Percentiles rank a stretch among this genome's conserved stretches.
Evolutionary conservation across 2,113 vertebrate species (phyloP).

Genomic region (Rissa tridactyla): DNA sequence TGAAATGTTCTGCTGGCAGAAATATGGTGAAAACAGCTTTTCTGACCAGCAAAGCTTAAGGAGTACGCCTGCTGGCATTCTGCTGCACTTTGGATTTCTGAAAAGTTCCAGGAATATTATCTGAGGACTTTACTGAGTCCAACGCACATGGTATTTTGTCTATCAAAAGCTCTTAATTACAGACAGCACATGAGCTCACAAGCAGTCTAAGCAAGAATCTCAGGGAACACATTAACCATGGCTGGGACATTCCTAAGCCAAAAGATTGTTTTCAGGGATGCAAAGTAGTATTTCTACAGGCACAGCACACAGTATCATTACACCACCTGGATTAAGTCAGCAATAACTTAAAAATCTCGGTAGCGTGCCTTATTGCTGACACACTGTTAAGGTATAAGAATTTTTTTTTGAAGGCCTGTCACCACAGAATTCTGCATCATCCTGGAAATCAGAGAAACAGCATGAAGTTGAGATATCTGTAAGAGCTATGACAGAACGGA

Average conservation of each 20-base stretch:
- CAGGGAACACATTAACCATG: background rate
- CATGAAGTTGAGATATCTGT: background rate
- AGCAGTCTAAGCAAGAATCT: background rate
- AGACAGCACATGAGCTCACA: background rate
- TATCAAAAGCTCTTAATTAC: background rate
- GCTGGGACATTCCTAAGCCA: background rate
- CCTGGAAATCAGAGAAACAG: background rate
- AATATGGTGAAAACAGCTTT: background rate
- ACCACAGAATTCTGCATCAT: background rate
- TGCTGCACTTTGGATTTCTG: background rate
- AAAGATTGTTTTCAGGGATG: background rate
- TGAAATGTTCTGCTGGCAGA: background rate
- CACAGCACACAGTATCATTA: background rate
- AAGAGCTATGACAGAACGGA: background rate
- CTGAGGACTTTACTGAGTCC: background rate
- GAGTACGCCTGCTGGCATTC: background rate
- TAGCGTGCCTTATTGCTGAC: background rate
- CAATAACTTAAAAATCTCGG: background rate
- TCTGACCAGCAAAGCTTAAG: background rate
- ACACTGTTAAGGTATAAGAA: background rate
- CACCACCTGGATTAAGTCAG: background rate
- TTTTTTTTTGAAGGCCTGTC: background rate
- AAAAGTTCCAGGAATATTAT: background rate
- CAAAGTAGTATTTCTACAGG: background rate
- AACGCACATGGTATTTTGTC: accelerated